Evolutionary conservation across 2,113 vertebrate genomes (phyloP).

Genomic region (Oxygymnocypris stewartii): DNA sequence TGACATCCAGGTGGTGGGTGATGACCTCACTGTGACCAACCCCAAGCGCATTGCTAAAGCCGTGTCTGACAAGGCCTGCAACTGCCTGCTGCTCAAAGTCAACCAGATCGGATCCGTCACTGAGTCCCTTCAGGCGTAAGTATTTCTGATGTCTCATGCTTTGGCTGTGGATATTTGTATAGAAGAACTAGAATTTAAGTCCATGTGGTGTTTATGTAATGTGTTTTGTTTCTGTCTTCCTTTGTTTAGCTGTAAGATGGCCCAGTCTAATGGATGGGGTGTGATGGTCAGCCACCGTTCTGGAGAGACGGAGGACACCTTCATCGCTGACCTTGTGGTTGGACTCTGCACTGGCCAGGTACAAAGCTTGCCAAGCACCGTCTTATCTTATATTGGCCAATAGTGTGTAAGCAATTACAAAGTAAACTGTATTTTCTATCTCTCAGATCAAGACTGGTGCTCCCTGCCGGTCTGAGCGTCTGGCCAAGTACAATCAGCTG

Average conservation of each 20-base stretch:
- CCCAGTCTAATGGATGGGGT: slow-evolving; percentile 89
- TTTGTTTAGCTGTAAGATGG: slow-evolving; percentile 83
- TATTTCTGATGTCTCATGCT: slow-evolving; percentile 47
- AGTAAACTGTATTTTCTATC: not conserved
- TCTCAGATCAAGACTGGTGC: slow-evolving; percentile 95
- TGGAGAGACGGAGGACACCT: slow-evolving; percentile 91
- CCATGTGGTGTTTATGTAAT: not conserved
- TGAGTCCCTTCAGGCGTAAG: slow-evolving; percentile 96
- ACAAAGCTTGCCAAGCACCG: not conserved
- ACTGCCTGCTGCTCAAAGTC: slow-evolving; percentile 97
- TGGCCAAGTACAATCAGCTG: slow-evolving; percentile 98
- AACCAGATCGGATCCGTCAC: slow-evolving; percentile 98
- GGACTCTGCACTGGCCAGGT: slow-evolving; percentile 95
- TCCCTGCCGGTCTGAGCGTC: slow-evolving; percentile 93
- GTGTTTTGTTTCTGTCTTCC: not conserved
- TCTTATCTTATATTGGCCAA: not conserved
- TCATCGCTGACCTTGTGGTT: slow-evolving; percentile 92
- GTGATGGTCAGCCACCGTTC: slow-evolving; percentile 95
- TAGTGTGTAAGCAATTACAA: not conserved
- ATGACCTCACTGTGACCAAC: slow-evolving; percentile 97
- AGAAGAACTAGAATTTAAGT: not conserved
- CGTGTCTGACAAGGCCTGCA: slow-evolving; percentile 87
- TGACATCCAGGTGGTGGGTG: slow-evolving; percentile 93
- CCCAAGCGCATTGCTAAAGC: slow-evolving; percentile 93
- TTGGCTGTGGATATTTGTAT: not conserved